Base-by-base conservation (phyloP, 2,113 vertebrate species). In the Mus spicilegus region DNA sequence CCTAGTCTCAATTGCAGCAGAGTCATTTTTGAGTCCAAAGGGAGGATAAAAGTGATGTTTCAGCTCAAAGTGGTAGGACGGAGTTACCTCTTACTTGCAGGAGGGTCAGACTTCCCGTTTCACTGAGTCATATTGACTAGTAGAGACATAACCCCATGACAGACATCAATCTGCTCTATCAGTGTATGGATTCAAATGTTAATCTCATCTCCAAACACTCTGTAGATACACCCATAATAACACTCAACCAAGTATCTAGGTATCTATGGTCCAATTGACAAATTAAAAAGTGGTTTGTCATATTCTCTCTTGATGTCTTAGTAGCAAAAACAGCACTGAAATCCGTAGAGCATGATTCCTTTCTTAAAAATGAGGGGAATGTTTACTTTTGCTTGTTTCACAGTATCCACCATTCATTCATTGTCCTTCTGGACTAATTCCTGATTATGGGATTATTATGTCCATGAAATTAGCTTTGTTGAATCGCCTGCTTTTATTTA, bases 301-400 rank as follows among this genome's bases (percentile, higher is more conserved):
- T 86, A n/a, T 3, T 82, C 14, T 78, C 28, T 87, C 13, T 91
- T 24, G 26, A 26, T 56, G 22, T 51, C 13, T 78, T 84, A 75
- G 1, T 86, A 88, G 69, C 19, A 63, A 39, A 7, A 49, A 16
- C 36, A 78, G 42, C 24, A 78, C 26, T 73, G 22, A 76, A 67
- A 77, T 84, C 19, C 12, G 51, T 84, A 61, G 39, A 54, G n/a
- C 7, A 76, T 78, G 11, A 39, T 82, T 69, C n/a, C 13, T 84
- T n/a, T 19, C 12, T 28, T 69, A 26, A n/a, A 73, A 82, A 54
- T 10, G 36, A 89, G 46, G 13, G 65, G 73, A n/a, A 85, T 80
- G 36, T 20, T 77, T 91, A 11, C 73, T 69, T 81, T 97, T 87
- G 72, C n/a, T 93, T 46, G 22, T 92, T 93, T 58, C 49, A 70